phyloP scores from a whole-genome alignment of 2,888 invertebrate species.

The Blera fallax region DNA sequence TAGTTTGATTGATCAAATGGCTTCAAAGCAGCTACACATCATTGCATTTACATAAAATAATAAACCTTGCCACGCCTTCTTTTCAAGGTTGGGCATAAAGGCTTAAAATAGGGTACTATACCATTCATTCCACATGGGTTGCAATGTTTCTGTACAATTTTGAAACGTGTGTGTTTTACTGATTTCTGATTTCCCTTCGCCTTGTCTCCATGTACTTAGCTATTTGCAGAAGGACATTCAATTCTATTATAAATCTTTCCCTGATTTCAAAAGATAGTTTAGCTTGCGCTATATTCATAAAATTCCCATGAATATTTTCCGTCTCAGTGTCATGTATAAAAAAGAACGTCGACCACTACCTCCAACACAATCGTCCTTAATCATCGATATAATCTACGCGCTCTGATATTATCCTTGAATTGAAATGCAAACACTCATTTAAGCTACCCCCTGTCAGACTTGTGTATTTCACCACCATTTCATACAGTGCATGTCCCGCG shows the following conservation, averaged over 20 bases:
- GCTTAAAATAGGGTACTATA: too few species aligned
- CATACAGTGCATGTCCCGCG: slow-evolving; percentile 6
- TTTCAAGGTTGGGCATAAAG: too few species aligned
- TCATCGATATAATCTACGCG: slow-evolving; percentile 63
- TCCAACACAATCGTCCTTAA: slow-evolving; percentile 38
- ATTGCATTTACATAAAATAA: too few species aligned
- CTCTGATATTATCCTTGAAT: slow-evolving; percentile 62
- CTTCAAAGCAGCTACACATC: too few species aligned
- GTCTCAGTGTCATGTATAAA: neutral
- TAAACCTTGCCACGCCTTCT: too few species aligned
- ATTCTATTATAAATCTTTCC: neutral
- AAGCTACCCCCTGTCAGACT: slow-evolving; percentile 5
- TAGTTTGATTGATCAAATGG: too few species aligned
- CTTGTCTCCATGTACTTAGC: neutral
- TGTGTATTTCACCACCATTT: neutral
- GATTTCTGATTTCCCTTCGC: too few species aligned
- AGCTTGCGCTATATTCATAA: neutral
- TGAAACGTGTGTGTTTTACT: too few species aligned
- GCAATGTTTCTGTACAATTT: too few species aligned
- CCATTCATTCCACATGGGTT: too few species aligned
- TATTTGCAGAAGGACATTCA: slow-evolving; percentile 11
- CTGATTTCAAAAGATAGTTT: slow-evolving; percentile 3
- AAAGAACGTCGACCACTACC: neutral
- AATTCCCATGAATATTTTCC: neutral
- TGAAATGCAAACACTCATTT: slow-evolving; percentile 69